Evolutionary conservation across 2,888 invertebrate species (phyloP).

Genomic region (Hirtodrosophila histrioides): DNA sequence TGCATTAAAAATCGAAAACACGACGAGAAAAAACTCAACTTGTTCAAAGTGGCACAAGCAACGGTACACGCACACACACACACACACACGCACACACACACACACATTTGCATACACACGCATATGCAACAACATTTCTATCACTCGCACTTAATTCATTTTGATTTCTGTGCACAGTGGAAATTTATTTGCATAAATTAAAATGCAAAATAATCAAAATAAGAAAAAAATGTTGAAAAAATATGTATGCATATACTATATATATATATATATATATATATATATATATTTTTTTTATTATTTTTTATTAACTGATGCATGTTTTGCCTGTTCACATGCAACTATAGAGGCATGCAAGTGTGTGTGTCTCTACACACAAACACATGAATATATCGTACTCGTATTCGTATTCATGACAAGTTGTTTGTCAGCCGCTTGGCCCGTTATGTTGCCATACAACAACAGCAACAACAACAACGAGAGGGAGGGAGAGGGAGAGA

Average conservation of each 20-base stretch:
- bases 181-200: conserved; percentile 82
- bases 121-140: conserved; percentile 68
- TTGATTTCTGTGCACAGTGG: conserved; percentile 81
- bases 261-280: too few species aligned
- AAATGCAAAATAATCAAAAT: conserved; percentile 46
- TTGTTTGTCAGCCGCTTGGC: conserved; percentile 46
- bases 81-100: conserved; percentile 25
- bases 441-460: conserved; percentile 66
- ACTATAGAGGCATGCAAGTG: conserved; percentile 34
- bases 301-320: conserved; percentile 36
- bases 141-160: conserved; percentile 80
- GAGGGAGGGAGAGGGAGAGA: background rate
- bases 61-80: conserved; percentile 57
- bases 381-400: conserved; percentile 5
- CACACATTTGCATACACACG: conserved; percentile 8
- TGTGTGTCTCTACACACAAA: conserved; percentile 1
- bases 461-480: conserved; percentile 5
- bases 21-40: conserved; percentile 50
- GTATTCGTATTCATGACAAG: conserved; percentile 71
- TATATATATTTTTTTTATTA: background rate
- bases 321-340: conserved; percentile 5
- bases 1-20: conserved; percentile 77
- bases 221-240: conserved; percentile 28
- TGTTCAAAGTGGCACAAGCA: conserved; percentile 71
- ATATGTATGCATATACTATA: conserved; percentile 9